Base-by-base conservation (phyloP, 2,113 vertebrate genomes). In the Elephantulus edwardii region DNA sequence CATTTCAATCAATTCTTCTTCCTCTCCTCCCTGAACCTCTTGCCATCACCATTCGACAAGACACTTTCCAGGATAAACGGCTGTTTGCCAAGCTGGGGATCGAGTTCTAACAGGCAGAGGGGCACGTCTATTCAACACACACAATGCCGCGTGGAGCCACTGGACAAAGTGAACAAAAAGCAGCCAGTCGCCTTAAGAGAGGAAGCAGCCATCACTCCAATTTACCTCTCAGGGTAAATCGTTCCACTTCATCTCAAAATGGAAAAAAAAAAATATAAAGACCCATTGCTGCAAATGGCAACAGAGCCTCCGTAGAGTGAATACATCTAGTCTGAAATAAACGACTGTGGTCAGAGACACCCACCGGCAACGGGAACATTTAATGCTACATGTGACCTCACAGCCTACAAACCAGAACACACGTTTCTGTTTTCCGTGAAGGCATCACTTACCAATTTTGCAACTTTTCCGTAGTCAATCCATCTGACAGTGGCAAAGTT, bases 401-500 rank as follows among this genome's bases (percentile, higher is more conserved):
- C 82, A 4, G 46, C 80, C 6, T 33, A 93, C 70, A 93, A 84
- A 88, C 1, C 19, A 91, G 13, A 91, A 35, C 26, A 72, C 42
- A 58, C 3, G 70, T 1, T 89, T 94, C 83, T 86, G 35, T 89
- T 30, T 78, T 83, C 44, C 91, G 96, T 46, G 95, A 48, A 85
- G 90, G 0, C 42, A 68, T 58, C 87, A 97, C 98, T 98, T 96
- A 98, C 98, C 97, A 98, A 70, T 93, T 98, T 98, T 97, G 99
- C 99, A 81, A 98, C 96, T 96, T 99, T 99, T 90, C 99, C 99
- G 91, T 99, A 99, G 97, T 99, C 98, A 95, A 99, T 99, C 99
- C 99, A 99, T 94, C 99, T 98, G 76, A 99, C 88, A 30, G 98
- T 98, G 93, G 99, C 99, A 96, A 99, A 99, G 97, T 99, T 99